Conservation (phyloP, 2,113 vertebrate species). For the Stegostoma tigrinum region DNA sequence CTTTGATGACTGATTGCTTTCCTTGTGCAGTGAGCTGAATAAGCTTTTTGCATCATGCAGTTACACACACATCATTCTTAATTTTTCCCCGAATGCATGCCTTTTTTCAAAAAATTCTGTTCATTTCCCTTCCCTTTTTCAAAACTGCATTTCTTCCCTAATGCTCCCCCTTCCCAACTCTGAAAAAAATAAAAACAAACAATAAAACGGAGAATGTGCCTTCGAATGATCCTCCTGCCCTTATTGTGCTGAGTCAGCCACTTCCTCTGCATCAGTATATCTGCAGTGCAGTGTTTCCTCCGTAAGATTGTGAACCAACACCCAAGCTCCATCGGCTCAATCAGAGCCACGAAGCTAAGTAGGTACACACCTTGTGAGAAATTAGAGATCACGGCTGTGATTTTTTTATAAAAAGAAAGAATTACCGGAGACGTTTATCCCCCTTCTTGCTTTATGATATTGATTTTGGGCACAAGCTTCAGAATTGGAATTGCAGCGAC, state of each 20-base stretch:
- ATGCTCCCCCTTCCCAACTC: not conserved
- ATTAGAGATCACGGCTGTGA: not conserved
- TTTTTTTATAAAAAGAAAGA: not conserved
- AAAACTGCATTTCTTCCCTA: not conserved
- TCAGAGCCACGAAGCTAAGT: not conserved
- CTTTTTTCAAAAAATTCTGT: no score
- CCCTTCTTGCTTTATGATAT: not conserved
- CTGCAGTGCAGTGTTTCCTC: conserved; percentile 26
- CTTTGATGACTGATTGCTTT: not conserved
- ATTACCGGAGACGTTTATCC: not conserved
- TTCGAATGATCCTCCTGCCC: not conserved
- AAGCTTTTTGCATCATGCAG: not conserved
- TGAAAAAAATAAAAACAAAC: not conserved
- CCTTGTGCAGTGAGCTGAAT: not conserved
- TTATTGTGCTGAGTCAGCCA: not conserved
- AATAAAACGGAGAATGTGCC: not conserved
- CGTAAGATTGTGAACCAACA: not conserved
- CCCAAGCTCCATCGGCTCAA: not conserved
- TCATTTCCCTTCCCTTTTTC: not conserved
- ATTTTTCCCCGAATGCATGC: not conserved
- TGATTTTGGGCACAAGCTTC: not conserved
- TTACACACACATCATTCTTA: not conserved
- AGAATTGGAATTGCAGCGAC: not conserved
- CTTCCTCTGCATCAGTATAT: not conserved
- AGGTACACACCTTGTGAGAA: not conserved